Evolutionary conservation across 2,113 vertebrate genomes (phyloP), one percentile per base, ranked within the genome.

Genomic region (Lepus americanus): DNA sequence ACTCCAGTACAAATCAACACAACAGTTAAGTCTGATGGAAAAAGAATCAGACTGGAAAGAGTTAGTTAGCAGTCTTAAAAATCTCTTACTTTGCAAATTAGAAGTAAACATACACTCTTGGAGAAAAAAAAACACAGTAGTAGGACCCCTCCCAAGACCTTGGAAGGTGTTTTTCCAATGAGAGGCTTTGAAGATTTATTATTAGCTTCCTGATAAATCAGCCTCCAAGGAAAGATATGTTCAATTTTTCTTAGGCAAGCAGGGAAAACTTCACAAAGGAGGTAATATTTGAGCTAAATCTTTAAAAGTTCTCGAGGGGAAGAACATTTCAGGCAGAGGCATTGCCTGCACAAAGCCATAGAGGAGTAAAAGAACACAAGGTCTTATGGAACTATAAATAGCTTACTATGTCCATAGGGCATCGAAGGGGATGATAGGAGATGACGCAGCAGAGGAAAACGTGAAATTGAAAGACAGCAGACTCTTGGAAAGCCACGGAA

Each of bases 131-230:
- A 22, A 3, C 36, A 36, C 23, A 92, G 20, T 67, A 59, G 66
- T 61, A 84, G 2, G 6, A 27, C 23, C 44, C 23, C 25, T 78
- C 78, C 19, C 31, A 70, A 17, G 16, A 64, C 63, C 63, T 87
- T 87, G 33, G 23, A 81, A 78, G 39, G 16, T 8, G 14, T 73
- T 36, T 92, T 5, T 74, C n/a, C 79, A 89, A 73, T 84, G 20
- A 94, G 51, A n/a, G 39, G 39, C 55, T 96, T 53, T 86, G 61
- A 94, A 80, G n/a, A 67, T 92, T 92, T 86, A 53, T 89, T 27
- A 89, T 92, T 69, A 89, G 31, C 51, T 79, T 92, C 66, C 61
- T 69, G 64, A 22, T 92, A 69, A 89, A 85, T 89, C 77, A 94
- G 12, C 59, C 51, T 85, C 51, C 51, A 70, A 64, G 79, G n/a